Percentiles rank a stretch among this genome's conserved stretches.
Conservation (phyloP, 2,113 vertebrate genomes). For the Chauna torquata region DNA sequence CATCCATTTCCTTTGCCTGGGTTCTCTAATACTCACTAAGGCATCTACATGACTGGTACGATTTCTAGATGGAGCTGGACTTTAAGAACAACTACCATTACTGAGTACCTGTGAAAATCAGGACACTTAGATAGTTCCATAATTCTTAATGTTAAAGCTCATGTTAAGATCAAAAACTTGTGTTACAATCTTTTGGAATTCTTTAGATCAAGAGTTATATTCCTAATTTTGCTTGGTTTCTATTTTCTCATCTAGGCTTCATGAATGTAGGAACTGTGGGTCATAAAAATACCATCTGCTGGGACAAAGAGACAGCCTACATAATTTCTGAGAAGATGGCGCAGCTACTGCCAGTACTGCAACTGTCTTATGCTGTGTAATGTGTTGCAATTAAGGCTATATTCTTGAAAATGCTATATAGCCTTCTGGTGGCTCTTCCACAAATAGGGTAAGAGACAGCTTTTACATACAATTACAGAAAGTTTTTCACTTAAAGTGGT, state of each 20-base stretch:
- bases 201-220: not conserved
- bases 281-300: slow-evolving; percentile 52
- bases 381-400: slow-evolving; percentile 3
- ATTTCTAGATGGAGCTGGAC: not conserved
- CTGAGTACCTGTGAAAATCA: not conserved
- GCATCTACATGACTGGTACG: not conserved
- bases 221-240: not conserved
- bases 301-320: not conserved
- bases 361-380: not conserved
- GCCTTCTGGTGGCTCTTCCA: not conserved
- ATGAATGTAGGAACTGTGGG: not conserved
- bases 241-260: not conserved
- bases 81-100: not conserved
- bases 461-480: not conserved
- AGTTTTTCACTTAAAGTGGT: not conserved
- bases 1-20: not conserved
- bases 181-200: not conserved
- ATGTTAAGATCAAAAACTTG: not conserved
- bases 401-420: not conserved
- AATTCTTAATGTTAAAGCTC: not conserved
- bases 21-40: not conserved
- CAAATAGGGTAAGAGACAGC: not conserved
- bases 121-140: not conserved
- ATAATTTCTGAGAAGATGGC: slow-evolving; percentile 19
- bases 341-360: not conserved